Base-by-base conservation (phyloP, 2,797 vertebrate genomes). In the Basileuterus tristriatus region DNA sequence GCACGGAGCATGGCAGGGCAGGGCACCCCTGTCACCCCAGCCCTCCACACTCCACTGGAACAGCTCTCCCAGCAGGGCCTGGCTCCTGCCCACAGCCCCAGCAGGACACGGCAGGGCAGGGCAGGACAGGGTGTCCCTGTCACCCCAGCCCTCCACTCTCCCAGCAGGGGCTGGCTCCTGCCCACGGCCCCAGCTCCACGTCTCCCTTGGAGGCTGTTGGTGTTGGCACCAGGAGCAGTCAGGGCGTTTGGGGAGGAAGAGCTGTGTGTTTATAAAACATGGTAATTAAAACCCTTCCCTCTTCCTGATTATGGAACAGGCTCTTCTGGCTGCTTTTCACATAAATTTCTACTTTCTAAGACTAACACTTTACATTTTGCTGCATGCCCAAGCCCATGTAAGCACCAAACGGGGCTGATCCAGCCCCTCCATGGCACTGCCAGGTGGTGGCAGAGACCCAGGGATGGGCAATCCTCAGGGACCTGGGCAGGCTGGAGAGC, bases 361-460 rank as follows among this genome's bases (percentile, higher is more conserved):
- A 47, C 26, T 22, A 79, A 84, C 47, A 30, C 32, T 30, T 71
- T 0, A 19, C 3, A 3, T 37, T 65, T 15, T 44, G 34, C 64
- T 17, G 37, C 3, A 1, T 8, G 34, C 34, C 47, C 0, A 1
- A 22, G 47, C 1, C 55, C 32, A 1, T 1, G 29, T 2, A 11
- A 39, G 64, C 74, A n/a, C 53, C 86, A 5, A 10, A 11, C 0
- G 0, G 2, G 34, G 49, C 64, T 26, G 56, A 2, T 9, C 5
- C 58, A 17, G 22, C 50, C 55, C 70, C 9, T 5, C 37, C 16
- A 2, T 0, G 37, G 74, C 37, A 15, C 18, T 46, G 87, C 47
- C 3, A 9, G 18, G 2, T 0, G 32, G 36, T 4, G 8, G 20
- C 2, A 12, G 0, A 9, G n/a, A 32, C 22, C 32, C 19, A 20